Base-by-base conservation (phyloP, 2,888 invertebrate species). In the Mesochorus sp. region DNA sequence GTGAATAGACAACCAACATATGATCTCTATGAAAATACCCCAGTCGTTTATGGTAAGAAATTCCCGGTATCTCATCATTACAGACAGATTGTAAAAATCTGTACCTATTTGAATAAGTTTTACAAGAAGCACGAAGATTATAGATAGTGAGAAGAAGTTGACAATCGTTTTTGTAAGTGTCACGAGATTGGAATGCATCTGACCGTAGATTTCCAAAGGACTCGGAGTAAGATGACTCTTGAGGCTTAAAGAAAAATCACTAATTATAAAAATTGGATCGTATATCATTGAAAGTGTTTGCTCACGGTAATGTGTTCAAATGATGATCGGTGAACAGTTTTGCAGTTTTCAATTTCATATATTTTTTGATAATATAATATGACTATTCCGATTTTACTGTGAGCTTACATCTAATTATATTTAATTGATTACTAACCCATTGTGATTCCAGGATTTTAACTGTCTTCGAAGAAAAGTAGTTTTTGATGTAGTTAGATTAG, bases 151-250 rank as follows among this genome's bases (percentile, higher is more conserved):
- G n/a, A 80, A 75, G 21, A 75, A 79, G 1, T 80, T 42, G 0
- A 67, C 71, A 3, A 77, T 53, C 47, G 61, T 67, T 34, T 34
- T 51, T 14, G 75, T 68, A 10, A 79, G 21, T 4, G 72, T 37
- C 1, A 76, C 66, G 8, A 82, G 79, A 47, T 82, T 76, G 1
- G 75, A 59, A 19, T 80, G 76, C 8, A 80, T 34, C 39, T 76
- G 74, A 10, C 72, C 74, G 59, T 61, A 76, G 5, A 59, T 5
- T 39, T 72, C 72, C 51, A 80, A 42, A 1, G 57, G 70, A 34
- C 14, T 17, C 3, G 37, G 31, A 19, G 17, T 37, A 4, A 26
- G 62, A 8, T 39, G 34, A 0, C 70, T 17, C n/a, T 66, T 39
- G n/a, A 72, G 51, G 26, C 80, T 81, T n/a, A n/a, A n/a, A n/a